These are phyloP conservation scores for Eclectus roratus DNA, from an alignment of 2,113 vertebrate species.

Conservation along the genomic window DNA sequence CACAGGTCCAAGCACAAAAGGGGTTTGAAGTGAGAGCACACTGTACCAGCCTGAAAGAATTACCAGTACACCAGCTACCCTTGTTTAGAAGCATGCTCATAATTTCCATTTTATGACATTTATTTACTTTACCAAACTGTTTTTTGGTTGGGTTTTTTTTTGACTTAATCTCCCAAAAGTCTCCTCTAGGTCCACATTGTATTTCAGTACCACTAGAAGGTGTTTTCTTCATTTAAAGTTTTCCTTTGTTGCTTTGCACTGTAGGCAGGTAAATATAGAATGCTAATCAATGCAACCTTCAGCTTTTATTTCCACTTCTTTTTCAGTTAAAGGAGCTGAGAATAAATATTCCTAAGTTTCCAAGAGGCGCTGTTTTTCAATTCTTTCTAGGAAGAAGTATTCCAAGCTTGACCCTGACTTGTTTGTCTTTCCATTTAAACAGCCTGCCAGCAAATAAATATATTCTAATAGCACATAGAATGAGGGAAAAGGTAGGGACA, in stretches of 20 bases:
- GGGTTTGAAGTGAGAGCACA: slow-evolving; percentile 34
- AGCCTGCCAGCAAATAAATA: neutral
- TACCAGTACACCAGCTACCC: neutral
- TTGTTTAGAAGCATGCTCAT: neutral
- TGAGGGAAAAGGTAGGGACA: neutral
- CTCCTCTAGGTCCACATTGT: neutral
- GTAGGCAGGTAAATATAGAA: neutral
- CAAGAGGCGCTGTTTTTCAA: neutral
- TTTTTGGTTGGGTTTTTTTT: neutral
- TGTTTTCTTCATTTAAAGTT: neutral
- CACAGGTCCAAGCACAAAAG: slow-evolving; percentile 11
- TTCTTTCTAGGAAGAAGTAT: neutral
- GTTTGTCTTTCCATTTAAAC: neutral
- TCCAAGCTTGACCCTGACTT: neutral
- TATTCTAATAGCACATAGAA: neutral
- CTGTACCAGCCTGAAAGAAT: neutral
- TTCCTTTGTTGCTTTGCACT: neutral
- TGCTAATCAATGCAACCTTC: neutral
- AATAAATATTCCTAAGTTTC: neutral
- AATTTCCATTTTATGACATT: neutral
- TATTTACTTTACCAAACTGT: neutral
- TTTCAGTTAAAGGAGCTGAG: neutral
- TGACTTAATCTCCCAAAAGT: neutral
- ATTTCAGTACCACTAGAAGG: neutral
- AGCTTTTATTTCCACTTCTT: neutral